A percentile compares a stretch with the other conserved stretches of the same genome.
phyloP scores from a whole-genome alignment of 2,113 vertebrate species.

The Camarhynchus parvulus region DNA sequence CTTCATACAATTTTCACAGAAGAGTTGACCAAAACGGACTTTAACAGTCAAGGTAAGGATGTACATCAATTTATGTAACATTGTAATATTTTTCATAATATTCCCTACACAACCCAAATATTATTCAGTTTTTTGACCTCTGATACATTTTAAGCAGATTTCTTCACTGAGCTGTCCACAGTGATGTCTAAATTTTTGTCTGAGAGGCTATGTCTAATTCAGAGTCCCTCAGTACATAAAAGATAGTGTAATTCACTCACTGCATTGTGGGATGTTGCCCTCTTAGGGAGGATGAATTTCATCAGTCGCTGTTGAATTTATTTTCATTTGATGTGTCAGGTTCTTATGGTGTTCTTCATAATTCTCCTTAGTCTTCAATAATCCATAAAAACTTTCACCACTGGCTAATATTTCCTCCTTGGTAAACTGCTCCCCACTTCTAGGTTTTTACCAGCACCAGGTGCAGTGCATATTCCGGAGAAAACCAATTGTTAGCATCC shows the following conservation, averaged over 20 bases:
- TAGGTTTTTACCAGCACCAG: not conserved
- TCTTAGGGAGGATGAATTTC: not conserved
- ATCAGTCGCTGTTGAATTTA: not conserved
- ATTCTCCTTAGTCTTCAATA: not conserved
- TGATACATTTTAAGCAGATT: conserved; percentile 45
- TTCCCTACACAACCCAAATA: conserved; percentile 25
- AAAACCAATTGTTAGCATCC: not conserved
- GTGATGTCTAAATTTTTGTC: conserved; percentile 33
- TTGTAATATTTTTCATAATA: conserved; percentile 47
- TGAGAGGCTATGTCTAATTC: conserved; percentile 16
- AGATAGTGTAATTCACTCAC: not conserved
- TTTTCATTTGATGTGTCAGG: not conserved
- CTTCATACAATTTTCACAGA: not conserved
- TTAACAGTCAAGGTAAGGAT: conserved; percentile 13
- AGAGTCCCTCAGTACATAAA: not conserved
- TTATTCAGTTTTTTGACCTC: conserved; percentile 61
- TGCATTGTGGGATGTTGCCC: not conserved
- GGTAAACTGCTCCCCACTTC: not conserved
- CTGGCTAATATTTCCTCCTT: not conserved
- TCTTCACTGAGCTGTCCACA: conserved; percentile 24
- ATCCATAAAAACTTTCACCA: not conserved
- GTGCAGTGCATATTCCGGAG: not conserved
- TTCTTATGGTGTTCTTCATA: not conserved
- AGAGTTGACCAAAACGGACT: conserved; percentile 19
- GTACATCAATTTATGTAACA: conserved; percentile 28